Evolutionary conservation across 2,113 vertebrate genomes (phyloP).

Genomic region (Psettodes erumei): DNA sequence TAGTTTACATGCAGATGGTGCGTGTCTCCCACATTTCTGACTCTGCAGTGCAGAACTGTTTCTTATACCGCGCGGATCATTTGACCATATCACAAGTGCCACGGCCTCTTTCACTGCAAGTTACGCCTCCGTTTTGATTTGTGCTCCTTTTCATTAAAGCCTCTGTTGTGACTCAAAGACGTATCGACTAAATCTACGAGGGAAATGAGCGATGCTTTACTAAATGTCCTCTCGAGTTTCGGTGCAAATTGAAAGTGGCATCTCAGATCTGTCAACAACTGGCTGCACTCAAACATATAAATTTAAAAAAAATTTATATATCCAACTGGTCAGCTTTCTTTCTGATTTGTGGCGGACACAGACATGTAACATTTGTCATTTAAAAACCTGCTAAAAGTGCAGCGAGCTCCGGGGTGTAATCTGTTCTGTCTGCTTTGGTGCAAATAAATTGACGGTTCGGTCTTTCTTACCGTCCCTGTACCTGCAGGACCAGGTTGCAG

Average conservation of each 20-base stretch:
- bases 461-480: slow-evolving; percentile 92
- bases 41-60: not conserved
- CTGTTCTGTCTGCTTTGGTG: not conserved
- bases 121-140: slow-evolving; percentile 1
- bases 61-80: not conserved
- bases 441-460: not conserved
- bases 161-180: slow-evolving; percentile 18
- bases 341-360: not conserved
- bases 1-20: not conserved
- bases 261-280: not conserved
- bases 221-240: not conserved
- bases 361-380: not conserved
- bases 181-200: not conserved
- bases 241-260: slow-evolving; percentile 1
- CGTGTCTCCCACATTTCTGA: not conserved
- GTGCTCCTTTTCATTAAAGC: not conserved
- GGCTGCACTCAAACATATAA: not conserved
- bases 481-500: slow-evolving; percentile 94
- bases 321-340: not conserved
- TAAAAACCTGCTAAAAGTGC: too few species aligned
- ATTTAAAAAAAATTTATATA: too few species aligned
- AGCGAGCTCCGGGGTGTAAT: not conserved
- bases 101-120: not conserved
- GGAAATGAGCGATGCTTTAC: slow-evolving; percentile 7
- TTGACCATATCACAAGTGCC: not conserved